These are phyloP conservation scores for Polypterus senegalus DNA, from an alignment of 2,113 vertebrate genomes.

Conservation along the genomic window DNA sequence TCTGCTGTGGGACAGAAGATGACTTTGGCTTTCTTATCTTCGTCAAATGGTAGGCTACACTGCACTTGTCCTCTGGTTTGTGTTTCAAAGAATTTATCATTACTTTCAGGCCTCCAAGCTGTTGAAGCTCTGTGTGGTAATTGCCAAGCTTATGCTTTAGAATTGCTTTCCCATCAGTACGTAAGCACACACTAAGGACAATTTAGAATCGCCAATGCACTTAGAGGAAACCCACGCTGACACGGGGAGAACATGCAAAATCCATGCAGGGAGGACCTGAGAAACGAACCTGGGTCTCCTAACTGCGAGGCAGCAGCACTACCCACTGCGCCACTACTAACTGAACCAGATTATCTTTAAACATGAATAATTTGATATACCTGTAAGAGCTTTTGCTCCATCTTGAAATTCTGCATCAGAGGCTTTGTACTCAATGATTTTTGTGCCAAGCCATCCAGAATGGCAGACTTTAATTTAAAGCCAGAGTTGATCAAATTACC, in stretches of 20 bases:
- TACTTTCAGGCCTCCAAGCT: constrained; percentile 12
- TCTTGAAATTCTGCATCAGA: constrained; percentile 17
- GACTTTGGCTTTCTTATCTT: constrained; percentile 16
- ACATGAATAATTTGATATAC: constrained; percentile 13
- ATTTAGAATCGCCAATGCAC: too few relatives aligned
- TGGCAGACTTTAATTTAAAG: constrained; percentile 15
- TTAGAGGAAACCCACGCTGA: too few relatives aligned
- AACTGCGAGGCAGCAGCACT: too few relatives aligned
- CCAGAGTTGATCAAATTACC: constrained; percentile 13
- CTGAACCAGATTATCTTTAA: constrained; percentile 14
- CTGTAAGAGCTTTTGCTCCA: constrained; percentile 12
- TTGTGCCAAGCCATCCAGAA: constrained; percentile 17
- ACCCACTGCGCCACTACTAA: not conserved
- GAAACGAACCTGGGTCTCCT: too few relatives aligned
- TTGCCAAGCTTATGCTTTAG: constrained; percentile 23
- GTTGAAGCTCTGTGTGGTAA: constrained; percentile 10
- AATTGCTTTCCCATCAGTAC: constrained; percentile 18
- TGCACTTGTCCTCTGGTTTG: constrained; percentile 2
- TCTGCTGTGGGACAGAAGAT: constrained; percentile 5
- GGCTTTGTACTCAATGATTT: constrained; percentile 17
- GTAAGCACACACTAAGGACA: not conserved
- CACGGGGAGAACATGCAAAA: too few relatives aligned
- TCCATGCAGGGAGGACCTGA: too few relatives aligned
- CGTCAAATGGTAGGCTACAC: constrained; percentile 14
- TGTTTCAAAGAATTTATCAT: constrained; percentile 15